These are phyloP conservation scores for Cecidostiba fungosa DNA, from an alignment of 2,888 invertebrate genomes.

Conservation along the genomic window DNA sequence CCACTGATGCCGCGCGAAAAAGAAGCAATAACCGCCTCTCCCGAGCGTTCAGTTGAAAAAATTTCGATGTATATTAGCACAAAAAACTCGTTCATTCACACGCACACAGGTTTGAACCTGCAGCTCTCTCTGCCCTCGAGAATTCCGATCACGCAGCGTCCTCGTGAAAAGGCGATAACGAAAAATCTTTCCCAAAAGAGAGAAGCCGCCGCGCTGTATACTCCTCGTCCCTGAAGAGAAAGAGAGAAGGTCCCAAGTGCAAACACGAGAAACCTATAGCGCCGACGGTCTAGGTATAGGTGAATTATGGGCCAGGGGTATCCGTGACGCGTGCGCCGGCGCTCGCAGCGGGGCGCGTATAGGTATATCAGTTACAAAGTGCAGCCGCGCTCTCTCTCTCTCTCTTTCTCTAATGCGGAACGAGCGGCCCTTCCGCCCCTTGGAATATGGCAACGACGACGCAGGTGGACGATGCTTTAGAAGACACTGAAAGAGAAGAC, in stretches of 20 bases:
- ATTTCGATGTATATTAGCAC: too few species aligned
- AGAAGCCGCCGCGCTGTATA: neutral
- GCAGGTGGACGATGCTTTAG: neutral
- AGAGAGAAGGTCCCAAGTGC: neutral
- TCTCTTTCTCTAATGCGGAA: neutral
- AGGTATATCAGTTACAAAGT: slow-evolving; percentile 54
- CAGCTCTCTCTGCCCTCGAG: slow-evolving; percentile 25
- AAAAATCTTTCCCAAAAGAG: slow-evolving; percentile 3
- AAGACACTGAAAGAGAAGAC: neutral
- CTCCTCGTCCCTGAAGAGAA: neutral
- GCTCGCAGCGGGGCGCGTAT: neutral
- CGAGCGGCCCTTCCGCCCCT: slow-evolving; percentile 10
- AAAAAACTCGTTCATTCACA: neutral
- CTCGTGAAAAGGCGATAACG: slow-evolving; percentile 31
- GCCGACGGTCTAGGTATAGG: neutral
- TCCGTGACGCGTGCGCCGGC: slow-evolving; percentile 36
- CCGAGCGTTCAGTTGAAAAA: too few species aligned
- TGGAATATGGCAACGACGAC: neutral
- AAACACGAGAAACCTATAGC: slow-evolving; percentile 14
- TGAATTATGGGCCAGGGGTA: slow-evolving; percentile 43
- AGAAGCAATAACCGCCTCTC: too few species aligned
- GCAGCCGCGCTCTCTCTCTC: neutral
- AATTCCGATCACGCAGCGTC: slow-evolving; percentile 46
- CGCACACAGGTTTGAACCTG: neutral
- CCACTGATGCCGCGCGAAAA: too few species aligned